phyloP scores from a whole-genome alignment of 2,113 vertebrate genomes.

The Poecilia latipinna region DNA sequence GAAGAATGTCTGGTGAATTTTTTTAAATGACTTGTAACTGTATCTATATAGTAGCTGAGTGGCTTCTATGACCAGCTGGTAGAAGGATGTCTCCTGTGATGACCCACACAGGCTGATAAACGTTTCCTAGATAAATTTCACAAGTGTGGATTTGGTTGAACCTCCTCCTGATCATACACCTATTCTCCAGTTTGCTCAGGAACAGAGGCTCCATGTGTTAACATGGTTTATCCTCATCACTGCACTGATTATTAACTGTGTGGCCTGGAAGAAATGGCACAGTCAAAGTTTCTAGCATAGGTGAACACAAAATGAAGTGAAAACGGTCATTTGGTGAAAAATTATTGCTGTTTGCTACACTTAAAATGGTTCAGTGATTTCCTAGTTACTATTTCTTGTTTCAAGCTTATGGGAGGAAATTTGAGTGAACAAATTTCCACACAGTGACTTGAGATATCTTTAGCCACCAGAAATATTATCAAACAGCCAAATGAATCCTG shows the following conservation, averaged over 20 bases:
- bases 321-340: neutral
- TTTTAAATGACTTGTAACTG: conserved; percentile 53
- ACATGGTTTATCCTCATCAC: conserved; percentile 25
- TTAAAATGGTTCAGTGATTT: neutral
- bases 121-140: conserved; percentile 2
- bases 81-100: conserved; percentile 36
- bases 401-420: too few relatives aligned
- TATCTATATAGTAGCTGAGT: conserved; percentile 46
- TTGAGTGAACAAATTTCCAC: too few relatives aligned
- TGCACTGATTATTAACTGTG: conserved; percentile 34
- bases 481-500: neutral
- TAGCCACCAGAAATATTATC: neutral
- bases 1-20: conserved; percentile 33
- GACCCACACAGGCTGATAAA: conserved; percentile 6
- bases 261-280: conserved; percentile 35
- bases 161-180: conserved; percentile 37
- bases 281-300: conserved; percentile 8
- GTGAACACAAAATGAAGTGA: neutral
- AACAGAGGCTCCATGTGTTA: conserved; percentile 27
- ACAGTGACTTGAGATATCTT: too few relatives aligned
- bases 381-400: too few relatives aligned
- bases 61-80: conserved; percentile 53
- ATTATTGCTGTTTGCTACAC: neutral
- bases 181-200: conserved; percentile 45
- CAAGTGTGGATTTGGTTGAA: conserved; percentile 28